Evolutionary conservation across 1,140 invertebrate species (phyloP).

Genomic region (Steinernema khuongi): DNA sequence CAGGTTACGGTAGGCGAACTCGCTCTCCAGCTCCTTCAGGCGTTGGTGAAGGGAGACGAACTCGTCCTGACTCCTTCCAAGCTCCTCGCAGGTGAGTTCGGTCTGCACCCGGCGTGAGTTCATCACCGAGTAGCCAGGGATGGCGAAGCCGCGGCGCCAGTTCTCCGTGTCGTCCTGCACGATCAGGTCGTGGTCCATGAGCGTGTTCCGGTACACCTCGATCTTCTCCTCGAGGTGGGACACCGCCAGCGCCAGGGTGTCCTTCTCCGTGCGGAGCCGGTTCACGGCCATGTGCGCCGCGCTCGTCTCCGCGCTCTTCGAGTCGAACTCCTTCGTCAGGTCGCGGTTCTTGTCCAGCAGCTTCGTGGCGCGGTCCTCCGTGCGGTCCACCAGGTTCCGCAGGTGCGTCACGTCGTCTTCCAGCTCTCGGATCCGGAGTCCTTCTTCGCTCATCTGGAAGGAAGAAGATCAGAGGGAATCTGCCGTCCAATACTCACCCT

Average conservation of each 20-base stretch:
- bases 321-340: constrained; percentile 36
- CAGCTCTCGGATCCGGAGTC: constrained; percentile 36
- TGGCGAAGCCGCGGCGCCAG: constrained; percentile 48
- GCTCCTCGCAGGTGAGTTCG: constrained; percentile 41
- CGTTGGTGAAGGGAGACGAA: constrained; percentile 36
- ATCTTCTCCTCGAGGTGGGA: constrained; percentile 50
- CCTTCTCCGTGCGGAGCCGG: constrained; percentile 50
- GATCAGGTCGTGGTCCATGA: constrained; percentile 48
- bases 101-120: constrained; percentile 43
- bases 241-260: constrained; percentile 47
- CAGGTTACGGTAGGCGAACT: constrained; percentile 42
- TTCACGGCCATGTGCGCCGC: constrained; percentile 35
- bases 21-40: constrained; percentile 40
- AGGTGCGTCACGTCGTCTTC: constrained; percentile 41
- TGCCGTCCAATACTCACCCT: constrained; percentile 23
- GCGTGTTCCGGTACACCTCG: constrained; percentile 50
- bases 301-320: constrained; percentile 37
- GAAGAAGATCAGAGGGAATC: background rate
- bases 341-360: constrained; percentile 26
- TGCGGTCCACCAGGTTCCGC: constrained; percentile 25
- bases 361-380: constrained; percentile 22
- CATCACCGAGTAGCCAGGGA: constrained; percentile 39
- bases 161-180: constrained; percentile 43
- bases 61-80: constrained; percentile 41
- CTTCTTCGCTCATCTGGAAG: constrained; percentile 37